Conservation (phyloP, 2,797 vertebrate species). For the Pseudocheirus occidentalis region DNA sequence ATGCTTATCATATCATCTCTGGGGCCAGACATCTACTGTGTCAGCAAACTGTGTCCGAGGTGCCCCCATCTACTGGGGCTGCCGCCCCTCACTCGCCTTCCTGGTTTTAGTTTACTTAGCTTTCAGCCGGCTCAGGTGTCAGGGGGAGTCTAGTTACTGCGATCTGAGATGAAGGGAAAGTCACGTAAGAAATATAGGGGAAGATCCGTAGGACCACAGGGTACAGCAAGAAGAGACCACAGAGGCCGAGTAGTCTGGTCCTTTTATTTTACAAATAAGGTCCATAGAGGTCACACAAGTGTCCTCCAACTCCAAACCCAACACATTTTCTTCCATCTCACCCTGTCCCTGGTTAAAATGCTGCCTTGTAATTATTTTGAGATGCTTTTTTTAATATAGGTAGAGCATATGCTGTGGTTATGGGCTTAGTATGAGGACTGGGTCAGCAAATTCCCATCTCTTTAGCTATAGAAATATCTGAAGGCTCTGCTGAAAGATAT, state of each 20-base stretch:
- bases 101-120: constrained; percentile 19
- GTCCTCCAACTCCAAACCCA: background rate
- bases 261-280: background rate
- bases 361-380: background rate
- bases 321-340: background rate
- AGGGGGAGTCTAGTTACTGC: background rate
- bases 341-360: background rate
- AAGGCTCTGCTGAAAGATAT: background rate
- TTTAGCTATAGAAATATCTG: background rate
- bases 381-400: background rate
- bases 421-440: background rate
- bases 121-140: background rate
- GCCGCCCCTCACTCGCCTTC: background rate
- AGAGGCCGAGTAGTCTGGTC: background rate
- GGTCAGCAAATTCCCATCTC: background rate
- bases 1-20: background rate
- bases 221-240: background rate
- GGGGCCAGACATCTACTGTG: background rate
- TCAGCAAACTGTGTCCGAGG: background rate
- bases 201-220: background rate
- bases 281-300: background rate
- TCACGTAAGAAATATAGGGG: background rate
- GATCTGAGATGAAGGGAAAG: background rate
- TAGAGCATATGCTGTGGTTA: background rate
- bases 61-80: background rate